phyloP scores from a whole-genome alignment of 2,797 vertebrate genomes.

The Lepus oiostolus region DNA sequence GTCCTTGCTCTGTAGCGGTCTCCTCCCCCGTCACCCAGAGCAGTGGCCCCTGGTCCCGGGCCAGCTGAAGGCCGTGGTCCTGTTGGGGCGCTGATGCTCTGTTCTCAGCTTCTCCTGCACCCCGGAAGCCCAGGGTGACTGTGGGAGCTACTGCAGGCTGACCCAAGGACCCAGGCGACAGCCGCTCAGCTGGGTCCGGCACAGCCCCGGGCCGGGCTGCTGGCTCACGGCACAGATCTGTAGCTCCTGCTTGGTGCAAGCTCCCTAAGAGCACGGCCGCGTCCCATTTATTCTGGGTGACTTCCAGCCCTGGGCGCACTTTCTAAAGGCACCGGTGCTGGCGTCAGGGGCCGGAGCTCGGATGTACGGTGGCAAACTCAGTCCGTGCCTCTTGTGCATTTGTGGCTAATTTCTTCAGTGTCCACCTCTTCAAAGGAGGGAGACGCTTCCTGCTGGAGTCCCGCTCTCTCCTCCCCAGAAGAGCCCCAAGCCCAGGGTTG shows the following conservation, averaged over 20 bases:
- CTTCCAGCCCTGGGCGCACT: not conserved
- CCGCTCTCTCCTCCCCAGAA: not conserved
- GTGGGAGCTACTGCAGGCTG: fast-evolving
- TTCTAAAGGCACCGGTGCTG: not conserved
- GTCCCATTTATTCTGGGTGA: not conserved
- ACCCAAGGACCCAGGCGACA: not conserved
- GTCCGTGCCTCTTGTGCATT: not conserved
- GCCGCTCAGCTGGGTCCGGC: too few species aligned
- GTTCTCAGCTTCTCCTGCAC: fast-evolving
- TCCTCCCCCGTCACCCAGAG: fast-evolving
- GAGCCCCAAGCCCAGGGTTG: not conserved
- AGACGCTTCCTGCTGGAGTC: not conserved
- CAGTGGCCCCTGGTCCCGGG: fast-evolving
- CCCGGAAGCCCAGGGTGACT: not conserved
- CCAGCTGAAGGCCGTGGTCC: fast-evolving
- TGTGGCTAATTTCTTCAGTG: not conserved
- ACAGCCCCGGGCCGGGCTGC: fast-evolving
- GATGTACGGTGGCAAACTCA: not conserved
- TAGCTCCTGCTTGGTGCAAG: not conserved
- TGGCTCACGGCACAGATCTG: fast-evolving
- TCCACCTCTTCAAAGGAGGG: fast-evolving
- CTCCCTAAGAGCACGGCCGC: not conserved
- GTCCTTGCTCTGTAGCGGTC: fast-evolving
- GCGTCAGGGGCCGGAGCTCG: not conserved
- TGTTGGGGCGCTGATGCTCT: fast-evolving